These are phyloP conservation scores for Oscheius sp. DNA, from an alignment of 2,888 invertebrate genomes.

Conservation along the genomic window DNA sequence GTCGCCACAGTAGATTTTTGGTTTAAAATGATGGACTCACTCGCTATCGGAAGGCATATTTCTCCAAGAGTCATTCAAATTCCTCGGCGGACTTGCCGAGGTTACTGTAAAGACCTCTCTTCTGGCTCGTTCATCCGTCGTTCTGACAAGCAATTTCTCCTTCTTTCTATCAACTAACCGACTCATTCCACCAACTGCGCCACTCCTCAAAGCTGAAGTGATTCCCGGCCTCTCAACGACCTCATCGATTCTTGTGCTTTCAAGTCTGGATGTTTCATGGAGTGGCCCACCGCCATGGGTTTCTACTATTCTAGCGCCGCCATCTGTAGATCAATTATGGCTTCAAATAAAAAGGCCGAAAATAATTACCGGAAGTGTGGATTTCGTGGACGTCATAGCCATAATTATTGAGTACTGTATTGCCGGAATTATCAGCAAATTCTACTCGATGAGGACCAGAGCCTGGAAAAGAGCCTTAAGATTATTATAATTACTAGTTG, in stretches of 20 bases:
- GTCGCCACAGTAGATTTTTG: too few species aligned
- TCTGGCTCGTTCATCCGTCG: background rate
- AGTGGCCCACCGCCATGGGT: slow-evolving; percentile 63
- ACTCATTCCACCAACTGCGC: slow-evolving; percentile 30
- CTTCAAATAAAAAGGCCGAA: background rate
- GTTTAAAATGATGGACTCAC: too few species aligned
- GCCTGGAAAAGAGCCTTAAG: too few species aligned
- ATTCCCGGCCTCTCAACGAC: slow-evolving; percentile 35
- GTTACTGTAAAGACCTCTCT: slow-evolving; percentile 46
- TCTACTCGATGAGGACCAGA: slow-evolving; percentile 33
- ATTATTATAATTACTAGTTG: background rate
- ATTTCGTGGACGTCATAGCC: slow-evolving; percentile 69
- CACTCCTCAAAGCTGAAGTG: slow-evolving; percentile 34
- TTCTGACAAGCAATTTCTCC: background rate
- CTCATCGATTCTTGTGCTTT: slow-evolving; percentile 42
- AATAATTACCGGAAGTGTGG: slow-evolving; percentile 58
- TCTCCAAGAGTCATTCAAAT: slow-evolving; percentile 40
- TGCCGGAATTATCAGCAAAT: slow-evolving; percentile 27
- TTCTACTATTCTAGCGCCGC: slow-evolving; percentile 65
- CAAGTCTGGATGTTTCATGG: slow-evolving; percentile 39
- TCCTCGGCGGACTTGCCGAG: slow-evolving; percentile 9
- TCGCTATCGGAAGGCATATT: slow-evolving; percentile 29
- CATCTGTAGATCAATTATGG: slow-evolving; percentile 38
- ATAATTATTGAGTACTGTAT: slow-evolving; percentile 57
- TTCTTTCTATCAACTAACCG: background rate